These are phyloP conservation scores for Globodera ellingtonae DNA, from an alignment of 1,140 invertebrate species.

Conservation along the genomic window DNA sequence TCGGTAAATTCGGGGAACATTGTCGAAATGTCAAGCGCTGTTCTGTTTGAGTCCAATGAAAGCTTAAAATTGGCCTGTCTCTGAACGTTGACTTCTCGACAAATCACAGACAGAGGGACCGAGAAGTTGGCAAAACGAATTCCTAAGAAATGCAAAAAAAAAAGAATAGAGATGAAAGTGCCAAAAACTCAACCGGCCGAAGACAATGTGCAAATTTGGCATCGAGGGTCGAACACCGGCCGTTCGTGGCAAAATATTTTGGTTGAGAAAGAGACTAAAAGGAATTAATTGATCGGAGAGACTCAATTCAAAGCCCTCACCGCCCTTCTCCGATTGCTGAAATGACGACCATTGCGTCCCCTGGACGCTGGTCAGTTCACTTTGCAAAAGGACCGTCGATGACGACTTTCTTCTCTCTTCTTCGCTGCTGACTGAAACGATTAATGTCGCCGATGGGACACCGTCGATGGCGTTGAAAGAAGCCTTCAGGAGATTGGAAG, in stretches of 20 bases:
- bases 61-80: slow-evolving; percentile 41
- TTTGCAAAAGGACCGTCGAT: not conserved
- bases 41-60: slow-evolving; percentile 38
- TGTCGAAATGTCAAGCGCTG: slow-evolving; percentile 29
- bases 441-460: slow-evolving; percentile 52
- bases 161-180: slow-evolving; percentile 9
- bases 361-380: slow-evolving; percentile 6
- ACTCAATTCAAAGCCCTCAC: not conserved
- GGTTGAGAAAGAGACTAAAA: slow-evolving; percentile 31
- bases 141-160: slow-evolving; percentile 19
- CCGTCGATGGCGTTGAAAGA: slow-evolving; percentile 37
- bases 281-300: not conserved
- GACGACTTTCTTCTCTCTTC: slow-evolving; percentile 16
- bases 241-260: slow-evolving; percentile 39
- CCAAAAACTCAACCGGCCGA: slow-evolving; percentile 16
- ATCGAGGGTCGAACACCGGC: slow-evolving; percentile 37
- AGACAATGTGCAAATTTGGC: slow-evolving; percentile 31
- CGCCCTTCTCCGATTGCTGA: not conserved
- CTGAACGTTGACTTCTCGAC: slow-evolving; percentile 34
- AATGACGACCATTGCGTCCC: not conserved
- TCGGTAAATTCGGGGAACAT: slow-evolving; percentile 44
- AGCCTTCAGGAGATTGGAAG: not conserved
- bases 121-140: slow-evolving; percentile 16
- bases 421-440: not conserved
- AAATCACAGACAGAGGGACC: slow-evolving; percentile 41